These are phyloP conservation scores for Agonopterix subpropinquella DNA, from an alignment of 2,888 invertebrate genomes.

Conservation along the genomic window DNA sequence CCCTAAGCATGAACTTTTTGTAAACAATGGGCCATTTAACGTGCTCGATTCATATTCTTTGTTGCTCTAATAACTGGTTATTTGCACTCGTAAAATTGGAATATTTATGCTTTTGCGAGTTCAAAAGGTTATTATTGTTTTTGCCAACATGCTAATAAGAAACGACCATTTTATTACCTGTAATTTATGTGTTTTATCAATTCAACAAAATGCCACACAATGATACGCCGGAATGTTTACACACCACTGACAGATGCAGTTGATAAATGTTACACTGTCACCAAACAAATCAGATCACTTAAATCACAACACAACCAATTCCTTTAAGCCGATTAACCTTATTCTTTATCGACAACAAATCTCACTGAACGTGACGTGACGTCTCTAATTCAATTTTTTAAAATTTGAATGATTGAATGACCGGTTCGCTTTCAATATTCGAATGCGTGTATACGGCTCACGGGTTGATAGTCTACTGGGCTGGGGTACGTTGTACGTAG, in stretches of 20 bases:
- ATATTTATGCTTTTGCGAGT: too few relatives aligned
- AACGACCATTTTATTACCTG: too few relatives aligned
- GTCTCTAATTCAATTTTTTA: slow-evolving; percentile 20
- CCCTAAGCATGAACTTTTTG: too few relatives aligned
- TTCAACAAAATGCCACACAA: slow-evolving; percentile 15
- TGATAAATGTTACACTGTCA: slow-evolving; percentile 26
- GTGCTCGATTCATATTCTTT: too few relatives aligned
- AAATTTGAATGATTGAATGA: slow-evolving; percentile 10
- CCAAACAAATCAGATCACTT: slow-evolving; percentile 21
- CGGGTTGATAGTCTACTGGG: slow-evolving; percentile 54
- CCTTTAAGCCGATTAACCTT: slow-evolving; percentile 24
- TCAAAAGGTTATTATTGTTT: too few relatives aligned
- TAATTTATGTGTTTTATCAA: too few relatives aligned
- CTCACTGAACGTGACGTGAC: slow-evolving; percentile 6
- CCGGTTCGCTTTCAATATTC: slow-evolving; percentile 13
- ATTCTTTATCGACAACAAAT: slow-evolving; percentile 25
- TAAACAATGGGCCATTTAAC: too few relatives aligned
- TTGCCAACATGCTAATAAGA: too few relatives aligned
- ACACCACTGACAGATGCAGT: slow-evolving; percentile 20
- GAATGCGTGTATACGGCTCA: slow-evolving; percentile 52
- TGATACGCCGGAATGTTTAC: slow-evolving; percentile 23
- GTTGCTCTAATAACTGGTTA: too few relatives aligned
- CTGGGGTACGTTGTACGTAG: slow-evolving; percentile 17
- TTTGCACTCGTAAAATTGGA: too few relatives aligned
- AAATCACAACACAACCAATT: slow-evolving; percentile 21